These are phyloP conservation scores for Microcebus murinus DNA, from an alignment of 2,113 vertebrate species.

Conservation along the genomic window DNA sequence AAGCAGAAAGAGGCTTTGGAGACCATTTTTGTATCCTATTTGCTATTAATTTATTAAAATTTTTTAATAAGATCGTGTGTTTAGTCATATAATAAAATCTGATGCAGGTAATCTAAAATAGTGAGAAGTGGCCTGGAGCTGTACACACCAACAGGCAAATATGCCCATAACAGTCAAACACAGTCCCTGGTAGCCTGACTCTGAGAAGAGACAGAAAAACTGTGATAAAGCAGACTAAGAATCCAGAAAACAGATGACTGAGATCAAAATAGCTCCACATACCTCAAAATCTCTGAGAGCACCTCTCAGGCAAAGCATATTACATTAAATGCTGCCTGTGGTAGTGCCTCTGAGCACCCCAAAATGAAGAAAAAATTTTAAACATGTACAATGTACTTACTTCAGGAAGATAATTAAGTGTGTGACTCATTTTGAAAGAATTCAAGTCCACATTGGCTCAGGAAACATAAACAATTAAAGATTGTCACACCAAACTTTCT, in stretches of 20 bases:
- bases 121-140: not conserved
- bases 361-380: not conserved
- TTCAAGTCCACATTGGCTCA: not conserved
- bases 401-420: not conserved
- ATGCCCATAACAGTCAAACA: not conserved
- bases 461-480: not conserved
- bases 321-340: not conserved
- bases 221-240: not conserved
- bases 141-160: not conserved
- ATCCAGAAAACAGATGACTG: not conserved
- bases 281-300: not conserved
- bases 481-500: not conserved
- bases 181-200: not conserved
- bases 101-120: not conserved
- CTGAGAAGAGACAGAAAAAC: not conserved
- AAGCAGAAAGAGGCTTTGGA: not conserved
- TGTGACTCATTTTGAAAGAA: not conserved
- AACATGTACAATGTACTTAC: not conserved
- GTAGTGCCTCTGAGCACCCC: not conserved
- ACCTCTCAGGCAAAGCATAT: not conserved
- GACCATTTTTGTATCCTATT: not conserved
- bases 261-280: not conserved
- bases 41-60: not conserved
- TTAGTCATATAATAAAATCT: not conserved
- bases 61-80: not conserved